phyloP scores from a whole-genome alignment of 1,140 invertebrate species.

The Caerostris extrusa region DNA sequence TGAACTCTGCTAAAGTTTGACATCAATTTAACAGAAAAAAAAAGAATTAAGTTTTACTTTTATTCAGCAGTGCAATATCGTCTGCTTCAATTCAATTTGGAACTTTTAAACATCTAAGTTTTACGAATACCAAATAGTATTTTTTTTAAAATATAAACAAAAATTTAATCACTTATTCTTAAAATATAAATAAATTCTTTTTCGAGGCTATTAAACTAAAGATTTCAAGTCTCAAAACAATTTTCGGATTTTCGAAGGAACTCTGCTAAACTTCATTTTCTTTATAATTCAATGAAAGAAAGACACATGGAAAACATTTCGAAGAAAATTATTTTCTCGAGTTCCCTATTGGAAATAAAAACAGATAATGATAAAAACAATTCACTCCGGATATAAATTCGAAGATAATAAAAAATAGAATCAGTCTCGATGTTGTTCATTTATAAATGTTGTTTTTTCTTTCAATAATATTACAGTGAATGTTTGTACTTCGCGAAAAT shows the following conservation, averaged over 20 bases:
- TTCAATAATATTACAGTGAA: neutral
- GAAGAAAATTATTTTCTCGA: neutral
- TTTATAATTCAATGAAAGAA: conserved; percentile 9
- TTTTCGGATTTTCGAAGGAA: neutral
- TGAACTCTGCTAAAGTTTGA: no score
- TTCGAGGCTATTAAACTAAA: conserved; percentile 5
- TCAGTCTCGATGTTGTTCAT: neutral
- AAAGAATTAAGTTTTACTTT: no score
- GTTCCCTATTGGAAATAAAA: neutral
- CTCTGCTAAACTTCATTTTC: neutral
- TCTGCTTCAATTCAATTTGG: no score
- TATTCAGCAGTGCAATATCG: no score
- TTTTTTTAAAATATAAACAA: neutral
- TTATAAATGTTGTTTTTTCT: conserved; percentile 5
- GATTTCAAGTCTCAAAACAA: neutral
- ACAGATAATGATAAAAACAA: neutral
- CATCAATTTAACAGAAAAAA: no score
- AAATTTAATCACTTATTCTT: conserved; percentile 13
- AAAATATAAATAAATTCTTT: neutral
- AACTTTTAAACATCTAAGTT: no score
- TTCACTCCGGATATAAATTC: conserved; percentile 1
- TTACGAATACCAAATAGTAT: no score
- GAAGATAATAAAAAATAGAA: neutral
- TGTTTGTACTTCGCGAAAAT: neutral
- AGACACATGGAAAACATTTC: neutral